Conservation (phyloP, 1,140 invertebrate species). For the Cotesia chilonis region DNA sequence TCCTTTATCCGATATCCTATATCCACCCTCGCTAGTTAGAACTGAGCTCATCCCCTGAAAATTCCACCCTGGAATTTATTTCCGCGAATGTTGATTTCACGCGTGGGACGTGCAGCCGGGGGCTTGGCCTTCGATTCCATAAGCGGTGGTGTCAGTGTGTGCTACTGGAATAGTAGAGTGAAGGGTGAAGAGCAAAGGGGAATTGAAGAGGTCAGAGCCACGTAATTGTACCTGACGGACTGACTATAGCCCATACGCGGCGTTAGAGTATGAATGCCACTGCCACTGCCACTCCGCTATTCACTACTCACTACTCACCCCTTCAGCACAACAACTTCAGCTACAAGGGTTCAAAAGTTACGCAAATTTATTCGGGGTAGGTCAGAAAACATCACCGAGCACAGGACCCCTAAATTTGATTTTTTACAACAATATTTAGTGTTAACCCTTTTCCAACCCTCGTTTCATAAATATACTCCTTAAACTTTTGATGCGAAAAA, state of each 20-base stretch:
- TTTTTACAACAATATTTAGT: slow-evolving; percentile 46
- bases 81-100: slow-evolving; percentile 47
- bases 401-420: slow-evolving; percentile 42
- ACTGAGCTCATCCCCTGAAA: not conserved
- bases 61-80: slow-evolving; percentile 46
- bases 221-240: slow-evolving; percentile 50
- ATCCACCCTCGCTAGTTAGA: too few relatives aligned
- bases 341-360: slow-evolving; percentile 12
- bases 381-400: not conserved
- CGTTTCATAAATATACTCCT: slow-evolving; percentile 6
- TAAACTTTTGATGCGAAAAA: not conserved
- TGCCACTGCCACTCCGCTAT: too few relatives aligned
- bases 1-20: not conserved
- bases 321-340: not conserved
- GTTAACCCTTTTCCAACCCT: slow-evolving; percentile 24
- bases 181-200: not conserved
- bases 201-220: not conserved
- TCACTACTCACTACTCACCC: too few relatives aligned
- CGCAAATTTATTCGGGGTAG: slow-evolving; percentile 10
- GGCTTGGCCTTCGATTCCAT: slow-evolving; percentile 21
- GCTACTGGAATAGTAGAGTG: not conserved
- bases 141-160: not conserved
- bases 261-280: slow-evolving; percentile 1
- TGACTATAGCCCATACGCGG: slow-evolving; percentile 11
- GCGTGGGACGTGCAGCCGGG: slow-evolving; percentile 30